Percentiles rank a stretch among this genome's conserved stretches.
Evolutionary conservation across 2,113 vertebrate genomes (phyloP).

Genomic region (Megaleporinus macrocephalus): DNA sequence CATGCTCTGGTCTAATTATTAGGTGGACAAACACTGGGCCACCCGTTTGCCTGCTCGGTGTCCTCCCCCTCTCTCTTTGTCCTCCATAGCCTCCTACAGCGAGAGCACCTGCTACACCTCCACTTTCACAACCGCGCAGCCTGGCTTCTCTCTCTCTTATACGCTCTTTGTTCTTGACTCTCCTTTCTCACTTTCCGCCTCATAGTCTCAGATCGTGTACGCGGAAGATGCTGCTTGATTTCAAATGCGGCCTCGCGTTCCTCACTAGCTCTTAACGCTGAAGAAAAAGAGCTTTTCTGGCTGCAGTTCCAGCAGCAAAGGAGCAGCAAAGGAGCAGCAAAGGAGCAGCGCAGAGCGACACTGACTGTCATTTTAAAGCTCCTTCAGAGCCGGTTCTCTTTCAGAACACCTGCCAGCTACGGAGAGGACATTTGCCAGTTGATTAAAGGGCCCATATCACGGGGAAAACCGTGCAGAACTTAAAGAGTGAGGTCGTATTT

Average conservation of each 20-base stretch:
- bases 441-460: no score
- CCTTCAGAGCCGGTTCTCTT: background rate
- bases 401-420: background rate
- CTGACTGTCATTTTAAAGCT: background rate
- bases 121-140: background rate
- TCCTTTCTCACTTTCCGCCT: background rate
- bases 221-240: background rate
- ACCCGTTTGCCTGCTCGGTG: background rate
- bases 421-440: no score
- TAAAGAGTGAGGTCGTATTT: no score
- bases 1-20: background rate
- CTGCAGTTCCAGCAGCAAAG: no score
- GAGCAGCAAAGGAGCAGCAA: no score
- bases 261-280: background rate
- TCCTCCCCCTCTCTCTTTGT: background rate
- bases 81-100: background rate
- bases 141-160: background rate
- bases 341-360: background rate
- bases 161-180: background rate
- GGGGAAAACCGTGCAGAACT: no score
- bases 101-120: conserved; percentile 39
- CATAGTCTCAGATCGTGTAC: background rate
- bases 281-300: background rate
- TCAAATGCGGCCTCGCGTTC: background rate
- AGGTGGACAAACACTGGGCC: background rate